phyloP scores from a whole-genome alignment of 2,113 vertebrate genomes.

The Tympanuchus pallidicinctus region DNA sequence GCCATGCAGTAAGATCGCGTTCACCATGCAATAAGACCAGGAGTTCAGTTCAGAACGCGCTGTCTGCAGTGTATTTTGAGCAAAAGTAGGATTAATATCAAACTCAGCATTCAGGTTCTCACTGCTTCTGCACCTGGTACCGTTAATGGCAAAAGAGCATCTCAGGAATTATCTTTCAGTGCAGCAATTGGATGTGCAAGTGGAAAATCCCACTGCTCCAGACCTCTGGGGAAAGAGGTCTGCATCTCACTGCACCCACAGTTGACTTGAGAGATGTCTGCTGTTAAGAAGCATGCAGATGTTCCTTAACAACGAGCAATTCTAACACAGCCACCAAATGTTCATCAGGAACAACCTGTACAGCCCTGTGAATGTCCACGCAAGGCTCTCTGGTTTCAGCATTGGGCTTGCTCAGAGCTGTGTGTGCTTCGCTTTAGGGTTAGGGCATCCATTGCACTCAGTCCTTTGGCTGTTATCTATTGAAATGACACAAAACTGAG shows the following conservation, averaged over 20 bases:
- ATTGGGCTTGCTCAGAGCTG: neutral
- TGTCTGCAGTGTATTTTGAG: neutral
- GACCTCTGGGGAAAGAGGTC: neutral
- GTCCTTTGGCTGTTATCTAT: neutral
- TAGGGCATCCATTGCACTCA: rapidly evolving
- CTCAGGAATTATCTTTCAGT: rapidly evolving
- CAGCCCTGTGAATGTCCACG: rapidly evolving
- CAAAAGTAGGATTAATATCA: neutral
- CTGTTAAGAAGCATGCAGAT: rapidly evolving
- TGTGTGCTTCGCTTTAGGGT: neutral
- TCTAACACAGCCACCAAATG: rapidly evolving
- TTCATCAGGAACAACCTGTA: rapidly evolving
- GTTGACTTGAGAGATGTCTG: rapidly evolving
- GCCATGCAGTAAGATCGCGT: rapidly evolving
- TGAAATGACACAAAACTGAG: neutral
- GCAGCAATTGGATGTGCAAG: neutral
- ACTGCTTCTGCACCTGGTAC: rapidly evolving
- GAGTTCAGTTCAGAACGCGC: rapidly evolving
- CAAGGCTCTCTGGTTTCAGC: rapidly evolving
- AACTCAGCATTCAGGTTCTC: rapidly evolving
- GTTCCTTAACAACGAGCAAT: rapidly evolving
- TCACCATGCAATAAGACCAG: rapidly evolving
- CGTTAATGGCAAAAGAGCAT: too few relatives aligned
- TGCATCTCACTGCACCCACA: neutral
- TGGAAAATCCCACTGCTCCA: neutral